These are phyloP conservation scores for Pocillopora grandis DNA, from an alignment of 92 coral and sea anemone species.

Conservation along the genomic window DNA sequence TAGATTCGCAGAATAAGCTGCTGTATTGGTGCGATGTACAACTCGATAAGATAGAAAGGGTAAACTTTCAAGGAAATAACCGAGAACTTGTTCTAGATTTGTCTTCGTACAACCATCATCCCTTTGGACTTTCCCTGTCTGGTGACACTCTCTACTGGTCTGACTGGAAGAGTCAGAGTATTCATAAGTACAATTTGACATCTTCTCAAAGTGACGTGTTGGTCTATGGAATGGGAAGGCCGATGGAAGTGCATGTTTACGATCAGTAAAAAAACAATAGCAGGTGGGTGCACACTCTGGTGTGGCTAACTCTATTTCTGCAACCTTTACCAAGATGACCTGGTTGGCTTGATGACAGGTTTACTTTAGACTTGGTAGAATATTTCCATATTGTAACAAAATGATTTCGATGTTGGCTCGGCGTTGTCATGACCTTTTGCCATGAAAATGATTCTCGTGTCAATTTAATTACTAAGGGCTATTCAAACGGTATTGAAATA, in stretches of 20 bases:
- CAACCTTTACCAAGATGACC: too few species aligned
- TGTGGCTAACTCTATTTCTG: too few species aligned
- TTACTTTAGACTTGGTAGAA: too few species aligned
- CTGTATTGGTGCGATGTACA: slow-evolving; percentile 62
- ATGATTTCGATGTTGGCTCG: too few species aligned
- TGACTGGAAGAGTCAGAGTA: slow-evolving; percentile 25
- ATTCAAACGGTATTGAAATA: too few species aligned
- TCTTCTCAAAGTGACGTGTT: not conserved
- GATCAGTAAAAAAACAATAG: not conserved
- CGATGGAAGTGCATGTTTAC: not conserved
- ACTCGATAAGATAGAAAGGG: not conserved
- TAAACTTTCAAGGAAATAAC: slow-evolving; percentile 19
- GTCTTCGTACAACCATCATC: not conserved
- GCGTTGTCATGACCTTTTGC: too few species aligned
- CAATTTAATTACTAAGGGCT: too few species aligned
- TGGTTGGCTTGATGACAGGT: too few species aligned
- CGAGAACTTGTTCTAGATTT: slow-evolving; percentile 28
- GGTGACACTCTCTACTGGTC: slow-evolving; percentile 51
- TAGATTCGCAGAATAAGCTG: slow-evolving; percentile 42
- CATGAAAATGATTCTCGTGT: too few species aligned
- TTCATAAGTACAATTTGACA: slow-evolving; percentile 42
- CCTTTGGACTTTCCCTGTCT: slow-evolving; percentile 1
- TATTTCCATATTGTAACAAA: too few species aligned
- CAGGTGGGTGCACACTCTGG: too few species aligned
- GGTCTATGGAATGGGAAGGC: not conserved